Conservation (phyloP, 2,113 vertebrate genomes). For the Tachysurus fulvidraco region DNA sequence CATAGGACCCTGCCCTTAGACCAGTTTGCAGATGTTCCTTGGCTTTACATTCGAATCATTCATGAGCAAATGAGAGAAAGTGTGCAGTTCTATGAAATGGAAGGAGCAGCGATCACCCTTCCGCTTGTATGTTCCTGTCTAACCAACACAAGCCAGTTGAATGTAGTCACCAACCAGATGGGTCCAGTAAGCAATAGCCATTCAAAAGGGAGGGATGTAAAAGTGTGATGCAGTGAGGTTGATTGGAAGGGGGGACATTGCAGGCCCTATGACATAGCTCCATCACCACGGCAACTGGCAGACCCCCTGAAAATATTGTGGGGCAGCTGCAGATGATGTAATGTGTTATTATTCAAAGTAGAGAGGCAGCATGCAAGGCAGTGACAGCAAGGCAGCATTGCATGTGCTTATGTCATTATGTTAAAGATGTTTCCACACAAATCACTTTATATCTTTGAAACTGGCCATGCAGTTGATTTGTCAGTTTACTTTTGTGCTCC, state of each 20-base stretch:
- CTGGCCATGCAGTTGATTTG: constrained; percentile 30
- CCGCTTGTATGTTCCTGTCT: constrained; percentile 53
- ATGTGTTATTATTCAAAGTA: constrained; percentile 58
- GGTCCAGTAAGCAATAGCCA: constrained; percentile 24
- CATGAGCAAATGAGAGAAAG: neutral
- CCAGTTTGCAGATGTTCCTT: constrained; percentile 60
- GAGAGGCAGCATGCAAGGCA: constrained; percentile 38
- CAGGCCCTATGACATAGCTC: constrained; percentile 49
- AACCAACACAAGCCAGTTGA: constrained; percentile 36
- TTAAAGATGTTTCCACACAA: constrained; percentile 40
- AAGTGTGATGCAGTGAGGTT: neutral
- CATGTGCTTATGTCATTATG: constrained; percentile 74
- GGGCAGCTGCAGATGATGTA: constrained; percentile 62
- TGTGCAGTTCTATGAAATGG: constrained; percentile 14
- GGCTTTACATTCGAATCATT: constrained; percentile 41
- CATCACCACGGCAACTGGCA: constrained; percentile 56
- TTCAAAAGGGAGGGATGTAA: neutral
- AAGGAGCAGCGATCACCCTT: constrained; percentile 35
- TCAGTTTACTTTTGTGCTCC: neutral
- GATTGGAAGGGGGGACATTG: constrained; percentile 5
- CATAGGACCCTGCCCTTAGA: constrained; percentile 42
- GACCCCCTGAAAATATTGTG: constrained; percentile 55
- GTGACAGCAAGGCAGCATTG: constrained; percentile 52
- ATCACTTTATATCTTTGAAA: constrained; percentile 43
- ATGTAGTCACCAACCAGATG: constrained; percentile 42